Conservation (phyloP, 2,888 invertebrate genomes). For the Luffia ferchaultella region DNA sequence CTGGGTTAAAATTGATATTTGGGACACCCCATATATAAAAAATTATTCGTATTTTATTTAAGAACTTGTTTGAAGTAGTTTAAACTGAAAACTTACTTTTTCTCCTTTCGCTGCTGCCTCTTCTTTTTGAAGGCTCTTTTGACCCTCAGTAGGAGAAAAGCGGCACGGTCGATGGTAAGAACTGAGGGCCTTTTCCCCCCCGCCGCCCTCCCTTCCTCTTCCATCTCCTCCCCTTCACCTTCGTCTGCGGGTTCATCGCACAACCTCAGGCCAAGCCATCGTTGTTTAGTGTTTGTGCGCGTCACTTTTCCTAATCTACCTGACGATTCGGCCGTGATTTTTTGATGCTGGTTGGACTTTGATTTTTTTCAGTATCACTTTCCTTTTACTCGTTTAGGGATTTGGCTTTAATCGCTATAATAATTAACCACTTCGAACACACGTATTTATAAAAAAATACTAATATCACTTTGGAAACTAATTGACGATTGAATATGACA, state of each 20-base stretch:
- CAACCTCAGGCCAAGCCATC: conserved; percentile 65
- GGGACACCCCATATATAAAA: too few relatives aligned
- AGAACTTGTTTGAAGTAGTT: too few relatives aligned
- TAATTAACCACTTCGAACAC: too few relatives aligned
- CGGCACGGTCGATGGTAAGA: conserved; percentile 88
- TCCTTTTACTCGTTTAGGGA: too few relatives aligned
- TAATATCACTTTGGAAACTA: too few relatives aligned
- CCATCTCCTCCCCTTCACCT: conserved; percentile 43
- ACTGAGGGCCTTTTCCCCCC: conserved; percentile 69
- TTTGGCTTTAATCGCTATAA: too few relatives aligned
- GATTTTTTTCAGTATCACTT: too few relatives aligned
- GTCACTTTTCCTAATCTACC: conserved; percentile 26
- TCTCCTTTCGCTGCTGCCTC: conserved; percentile 85
- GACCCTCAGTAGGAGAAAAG: conserved; percentile 85
- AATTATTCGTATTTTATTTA: too few relatives aligned
- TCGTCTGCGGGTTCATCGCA: conserved; percentile 53
- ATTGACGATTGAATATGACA: too few relatives aligned
- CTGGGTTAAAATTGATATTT: too few relatives aligned
- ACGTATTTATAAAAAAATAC: too few relatives aligned
- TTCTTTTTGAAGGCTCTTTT: conserved; percentile 92
- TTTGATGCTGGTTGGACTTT: too few relatives aligned
- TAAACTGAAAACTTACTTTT: conserved; percentile 82
- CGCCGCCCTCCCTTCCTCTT: conserved; percentile 33
- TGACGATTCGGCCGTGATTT: conserved; percentile 20
- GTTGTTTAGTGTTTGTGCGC: conserved; percentile 48